Evolutionary conservation across 2,797 vertebrate species (phyloP).

Genomic region (Protosalanx chinensis): DNA sequence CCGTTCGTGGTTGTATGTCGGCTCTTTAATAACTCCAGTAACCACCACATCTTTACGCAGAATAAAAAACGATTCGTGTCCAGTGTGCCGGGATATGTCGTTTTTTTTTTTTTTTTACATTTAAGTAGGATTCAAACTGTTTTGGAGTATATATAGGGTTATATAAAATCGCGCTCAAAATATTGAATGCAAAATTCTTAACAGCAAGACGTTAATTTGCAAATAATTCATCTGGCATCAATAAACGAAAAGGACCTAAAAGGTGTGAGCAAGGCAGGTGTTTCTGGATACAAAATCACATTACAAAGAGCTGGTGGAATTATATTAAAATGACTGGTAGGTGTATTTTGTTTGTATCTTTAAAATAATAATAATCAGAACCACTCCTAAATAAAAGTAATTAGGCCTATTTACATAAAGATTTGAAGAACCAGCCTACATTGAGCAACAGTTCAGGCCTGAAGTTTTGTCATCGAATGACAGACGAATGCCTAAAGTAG

Average conservation of each 20-base stretch:
- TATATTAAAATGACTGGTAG: constrained; percentile 55
- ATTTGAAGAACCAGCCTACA: neutral
- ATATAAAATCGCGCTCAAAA: neutral
- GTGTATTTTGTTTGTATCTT: constrained; percentile 36
- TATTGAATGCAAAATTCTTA: neutral
- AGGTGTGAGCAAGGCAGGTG: constrained; percentile 63
- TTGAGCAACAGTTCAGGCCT: no score
- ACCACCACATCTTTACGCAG: constrained; percentile 76
- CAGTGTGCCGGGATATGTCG: neutral
- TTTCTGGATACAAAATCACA: constrained; percentile 39
- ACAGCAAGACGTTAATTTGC: neutral
- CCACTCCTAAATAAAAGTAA: constrained; percentile 4
- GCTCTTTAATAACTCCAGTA: constrained; percentile 86
- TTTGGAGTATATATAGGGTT: neutral
- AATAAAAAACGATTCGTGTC: constrained; percentile 60
- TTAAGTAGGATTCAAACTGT: constrained; percentile 2
- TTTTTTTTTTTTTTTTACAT: constrained; percentile 4
- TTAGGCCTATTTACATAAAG: neutral
- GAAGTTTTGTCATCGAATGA: no score
- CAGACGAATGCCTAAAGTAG: no score
- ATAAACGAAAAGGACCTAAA: constrained; percentile 22
- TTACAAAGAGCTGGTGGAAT: constrained; percentile 37
- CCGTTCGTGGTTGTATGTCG: constrained; percentile 88
- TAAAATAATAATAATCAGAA: constrained; percentile 9
- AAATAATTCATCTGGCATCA: neutral